Percentiles rank a stretch among this genome's conserved stretches.
Conservation (phyloP, 2,113 vertebrate species). For the Poecile atricapillus region DNA sequence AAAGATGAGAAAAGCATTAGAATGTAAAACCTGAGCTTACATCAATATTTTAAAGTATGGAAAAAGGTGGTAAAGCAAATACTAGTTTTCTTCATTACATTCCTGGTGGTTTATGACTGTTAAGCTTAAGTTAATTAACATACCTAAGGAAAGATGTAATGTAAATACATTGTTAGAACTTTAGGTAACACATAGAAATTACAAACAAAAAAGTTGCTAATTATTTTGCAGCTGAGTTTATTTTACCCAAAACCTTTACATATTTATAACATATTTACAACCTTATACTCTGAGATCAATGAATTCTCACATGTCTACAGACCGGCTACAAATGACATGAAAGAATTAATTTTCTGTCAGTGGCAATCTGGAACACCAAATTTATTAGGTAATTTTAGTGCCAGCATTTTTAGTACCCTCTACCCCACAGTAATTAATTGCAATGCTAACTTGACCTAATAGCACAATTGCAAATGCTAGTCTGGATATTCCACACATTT, state of each 20-base stretch:
- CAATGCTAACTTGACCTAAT: slow-evolving; percentile 11
- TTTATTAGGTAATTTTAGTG: background rate
- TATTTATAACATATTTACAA: background rate
- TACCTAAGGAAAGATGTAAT: slow-evolving; percentile 49
- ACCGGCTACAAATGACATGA: background rate
- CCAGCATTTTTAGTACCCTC: background rate
- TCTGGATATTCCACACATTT: slow-evolving; percentile 29
- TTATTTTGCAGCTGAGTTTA: background rate
- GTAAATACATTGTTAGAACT: slow-evolving; percentile 36
- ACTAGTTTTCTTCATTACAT: slow-evolving; percentile 54
- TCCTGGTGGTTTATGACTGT: slow-evolving; percentile 66
- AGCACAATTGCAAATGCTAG: slow-evolving; percentile 4
- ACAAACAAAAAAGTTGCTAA: background rate
- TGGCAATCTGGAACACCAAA: background rate
- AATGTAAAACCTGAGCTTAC: slow-evolving; percentile 50
- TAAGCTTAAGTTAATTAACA: slow-evolving; percentile 61
- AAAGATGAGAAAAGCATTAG: background rate
- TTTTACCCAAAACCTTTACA: background rate
- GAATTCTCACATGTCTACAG: background rate
- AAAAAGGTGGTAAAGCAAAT: slow-evolving; percentile 53
- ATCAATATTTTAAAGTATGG: slow-evolving; percentile 52
- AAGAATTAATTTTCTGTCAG: background rate
- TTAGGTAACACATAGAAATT: background rate
- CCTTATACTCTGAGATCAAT: background rate
- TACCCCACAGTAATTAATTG: background rate